These are phyloP conservation scores for Astropecten irregularis DNA, from an alignment of 53 echinoderm and acorn worm genomes.

Conservation along the genomic window DNA sequence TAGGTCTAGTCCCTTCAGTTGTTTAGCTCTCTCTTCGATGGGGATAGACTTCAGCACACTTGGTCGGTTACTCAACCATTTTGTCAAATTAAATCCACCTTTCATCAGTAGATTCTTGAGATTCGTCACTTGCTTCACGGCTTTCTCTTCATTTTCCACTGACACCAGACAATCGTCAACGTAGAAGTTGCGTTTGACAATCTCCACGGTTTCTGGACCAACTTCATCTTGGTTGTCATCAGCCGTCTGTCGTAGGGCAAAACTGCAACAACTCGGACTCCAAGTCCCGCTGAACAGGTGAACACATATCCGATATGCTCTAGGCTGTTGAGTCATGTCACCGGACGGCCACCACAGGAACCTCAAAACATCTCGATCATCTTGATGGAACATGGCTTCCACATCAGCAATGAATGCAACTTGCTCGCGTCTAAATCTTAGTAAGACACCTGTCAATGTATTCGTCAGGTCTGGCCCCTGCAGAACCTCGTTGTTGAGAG, in stretches of 20 bases:
- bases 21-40: slow-evolving; percentile 52
- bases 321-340: slow-evolving; percentile 7
- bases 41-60: slow-evolving; percentile 47
- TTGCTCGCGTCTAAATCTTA: slow-evolving; percentile 46
- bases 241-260: slow-evolving; percentile 48
- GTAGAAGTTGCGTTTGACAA: slow-evolving; percentile 63
- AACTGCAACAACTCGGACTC: slow-evolving; percentile 62
- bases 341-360: slow-evolving; percentile 34
- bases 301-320: slow-evolving; percentile 69
- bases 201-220: slow-evolving; percentile 17
- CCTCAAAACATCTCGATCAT: slow-evolving; percentile 23
- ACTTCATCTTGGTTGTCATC: slow-evolving; percentile 20
- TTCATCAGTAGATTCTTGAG: slow-evolving; percentile 31
- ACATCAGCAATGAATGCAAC: slow-evolving; percentile 50
- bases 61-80: slow-evolving; percentile 46
- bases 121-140: slow-evolving; percentile 24
- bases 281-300: slow-evolving; percentile 74
- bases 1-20: slow-evolving; percentile 36
- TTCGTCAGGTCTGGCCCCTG: slow-evolving; percentile 70
- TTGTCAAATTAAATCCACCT: slow-evolving; percentile 62
- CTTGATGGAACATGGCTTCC: slow-evolving; percentile 52
- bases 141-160: slow-evolving; percentile 50
- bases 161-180: slow-evolving; percentile 78
- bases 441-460: slow-evolving; percentile 58
- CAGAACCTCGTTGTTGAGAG: slow-evolving; percentile 33